A percentile compares a stretch with the other conserved stretches of the same genome.
Evolutionary conservation across 2,113 vertebrate species (phyloP).

Genomic region (Scomber scombrus): DNA sequence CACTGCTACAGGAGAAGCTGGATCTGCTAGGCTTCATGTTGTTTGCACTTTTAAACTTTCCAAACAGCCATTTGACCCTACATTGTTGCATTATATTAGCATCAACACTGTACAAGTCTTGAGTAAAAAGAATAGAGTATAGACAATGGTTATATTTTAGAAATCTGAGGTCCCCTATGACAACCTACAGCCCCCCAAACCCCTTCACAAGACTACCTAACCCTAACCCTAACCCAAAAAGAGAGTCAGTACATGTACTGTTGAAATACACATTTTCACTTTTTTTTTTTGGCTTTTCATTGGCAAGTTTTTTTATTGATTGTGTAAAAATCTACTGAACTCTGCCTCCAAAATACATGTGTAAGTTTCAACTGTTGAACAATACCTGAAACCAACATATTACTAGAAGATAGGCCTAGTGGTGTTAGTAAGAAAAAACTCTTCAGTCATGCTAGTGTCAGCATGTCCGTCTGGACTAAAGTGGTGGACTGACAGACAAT

Average conservation of each 20-base stretch:
- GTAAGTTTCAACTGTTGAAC: neutral
- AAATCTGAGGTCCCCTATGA: neutral
- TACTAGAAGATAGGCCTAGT: too few species aligned
- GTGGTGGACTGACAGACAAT: neutral
- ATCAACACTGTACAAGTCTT: neutral
- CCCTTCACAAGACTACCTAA: neutral
- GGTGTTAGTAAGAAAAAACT: too few species aligned
- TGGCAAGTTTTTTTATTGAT: neutral
- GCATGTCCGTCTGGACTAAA: neutral
- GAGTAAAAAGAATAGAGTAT: neutral
- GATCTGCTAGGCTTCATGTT: conserved; percentile 53
- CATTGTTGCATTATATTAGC: neutral
- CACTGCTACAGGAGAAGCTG: conserved; percentile 39
- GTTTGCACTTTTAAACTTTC: conserved; percentile 38
- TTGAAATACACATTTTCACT: too few species aligned
- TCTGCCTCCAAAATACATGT: neutral
- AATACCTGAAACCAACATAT: too few species aligned
- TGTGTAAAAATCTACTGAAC: neutral
- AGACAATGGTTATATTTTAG: neutral
- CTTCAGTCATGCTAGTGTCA: too few species aligned
- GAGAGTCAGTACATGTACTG: too few species aligned
- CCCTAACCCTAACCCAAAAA: neutral
- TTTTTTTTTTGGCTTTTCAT: neutral
- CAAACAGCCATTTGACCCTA: conserved; percentile 6
- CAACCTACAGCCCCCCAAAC: neutral